phyloP scores from a whole-genome alignment of 2,888 invertebrate species.

The Eristalinus sepulchralis region DNA sequence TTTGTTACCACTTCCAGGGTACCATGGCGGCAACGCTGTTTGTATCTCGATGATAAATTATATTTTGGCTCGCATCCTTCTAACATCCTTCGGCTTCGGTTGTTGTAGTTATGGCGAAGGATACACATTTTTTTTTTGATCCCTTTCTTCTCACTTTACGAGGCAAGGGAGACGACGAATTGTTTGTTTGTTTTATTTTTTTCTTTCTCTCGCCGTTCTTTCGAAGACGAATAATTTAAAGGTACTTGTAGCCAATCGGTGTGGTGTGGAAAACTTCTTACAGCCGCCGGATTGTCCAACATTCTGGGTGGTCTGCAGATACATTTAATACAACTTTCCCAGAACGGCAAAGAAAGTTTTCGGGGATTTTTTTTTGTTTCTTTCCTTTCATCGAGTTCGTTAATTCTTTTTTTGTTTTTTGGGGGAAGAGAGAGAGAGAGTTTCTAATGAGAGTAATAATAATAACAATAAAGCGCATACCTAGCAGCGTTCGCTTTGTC shows the following conservation, averaged over 20 bases:
- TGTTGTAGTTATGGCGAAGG: background rate
- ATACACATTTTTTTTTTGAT: conserved; percentile 8
- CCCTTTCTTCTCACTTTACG: background rate
- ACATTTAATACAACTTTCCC: conserved; percentile 3
- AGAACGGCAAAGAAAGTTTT: conserved; percentile 3
- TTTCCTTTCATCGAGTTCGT: background rate
- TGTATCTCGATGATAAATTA: conserved; percentile 70
- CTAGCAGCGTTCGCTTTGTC: conserved; percentile 56
- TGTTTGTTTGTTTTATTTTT: conserved; percentile 3
- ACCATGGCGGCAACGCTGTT: conserved; percentile 47
- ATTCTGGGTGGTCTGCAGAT: conserved; percentile 3
- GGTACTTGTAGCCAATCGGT: conserved; percentile 41
- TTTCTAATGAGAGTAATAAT: conserved; percentile 62
- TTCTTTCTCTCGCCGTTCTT: background rate
- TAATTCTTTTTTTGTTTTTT: background rate
- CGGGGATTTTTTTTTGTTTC: background rate
- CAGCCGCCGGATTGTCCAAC: background rate
- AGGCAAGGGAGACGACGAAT: background rate
- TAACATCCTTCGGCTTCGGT: conserved; percentile 56
- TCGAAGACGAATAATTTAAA: conserved; percentile 34
- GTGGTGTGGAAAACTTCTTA: background rate
- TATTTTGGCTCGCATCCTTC: conserved; percentile 70
- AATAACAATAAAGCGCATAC: conserved; percentile 62
- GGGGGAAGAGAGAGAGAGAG: background rate
- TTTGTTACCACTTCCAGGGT: conserved; percentile 58